A percentile compares a stretch with the other conserved stretches of the same genome.
These are phyloP conservation scores for Cistogaster globosa DNA, from an alignment of 2,888 invertebrate genomes.

Conservation along the genomic window DNA sequence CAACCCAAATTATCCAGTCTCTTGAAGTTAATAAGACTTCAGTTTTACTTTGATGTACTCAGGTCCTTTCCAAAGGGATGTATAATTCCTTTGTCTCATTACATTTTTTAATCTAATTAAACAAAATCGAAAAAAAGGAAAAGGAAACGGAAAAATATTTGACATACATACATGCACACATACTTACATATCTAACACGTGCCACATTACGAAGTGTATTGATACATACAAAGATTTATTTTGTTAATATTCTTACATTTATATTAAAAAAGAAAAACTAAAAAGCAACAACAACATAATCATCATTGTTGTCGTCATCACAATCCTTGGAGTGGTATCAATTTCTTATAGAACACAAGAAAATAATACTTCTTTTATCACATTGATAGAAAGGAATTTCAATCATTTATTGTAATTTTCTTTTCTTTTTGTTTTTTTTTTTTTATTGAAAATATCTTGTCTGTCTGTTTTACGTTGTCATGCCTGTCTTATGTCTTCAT, in stretches of 20 bases:
- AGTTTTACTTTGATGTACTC: too few relatives aligned
- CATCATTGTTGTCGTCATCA: conserved; percentile 3
- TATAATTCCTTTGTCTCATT: too few relatives aligned
- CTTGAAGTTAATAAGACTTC: too few relatives aligned
- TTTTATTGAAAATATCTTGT: conserved; percentile 10
- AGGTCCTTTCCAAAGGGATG: too few relatives aligned
- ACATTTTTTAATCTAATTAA: too few relatives aligned
- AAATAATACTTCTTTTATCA: conserved; percentile 18
- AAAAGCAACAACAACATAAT: conserved; percentile 4
- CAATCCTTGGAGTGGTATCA: background rate
- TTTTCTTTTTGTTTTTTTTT: too few relatives aligned
- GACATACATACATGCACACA: background rate
- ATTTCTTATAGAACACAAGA: background rate
- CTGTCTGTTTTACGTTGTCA: background rate
- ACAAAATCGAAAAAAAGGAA: too few relatives aligned
- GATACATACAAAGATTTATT: background rate
- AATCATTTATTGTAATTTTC: conserved; percentile 39
- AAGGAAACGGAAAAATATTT: too few relatives aligned
- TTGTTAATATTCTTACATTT: background rate
- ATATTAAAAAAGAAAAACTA: background rate
- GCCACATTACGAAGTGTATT: background rate
- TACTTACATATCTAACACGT: background rate
- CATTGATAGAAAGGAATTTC: conserved; percentile 32
- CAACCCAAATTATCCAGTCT: too few relatives aligned
- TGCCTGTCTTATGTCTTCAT: too few relatives aligned